Percentiles rank a stretch among this genome's conserved stretches.
Evolutionary conservation across 2,797 vertebrate genomes (phyloP).

Genomic region (Zenarchopterus dispar): DNA sequence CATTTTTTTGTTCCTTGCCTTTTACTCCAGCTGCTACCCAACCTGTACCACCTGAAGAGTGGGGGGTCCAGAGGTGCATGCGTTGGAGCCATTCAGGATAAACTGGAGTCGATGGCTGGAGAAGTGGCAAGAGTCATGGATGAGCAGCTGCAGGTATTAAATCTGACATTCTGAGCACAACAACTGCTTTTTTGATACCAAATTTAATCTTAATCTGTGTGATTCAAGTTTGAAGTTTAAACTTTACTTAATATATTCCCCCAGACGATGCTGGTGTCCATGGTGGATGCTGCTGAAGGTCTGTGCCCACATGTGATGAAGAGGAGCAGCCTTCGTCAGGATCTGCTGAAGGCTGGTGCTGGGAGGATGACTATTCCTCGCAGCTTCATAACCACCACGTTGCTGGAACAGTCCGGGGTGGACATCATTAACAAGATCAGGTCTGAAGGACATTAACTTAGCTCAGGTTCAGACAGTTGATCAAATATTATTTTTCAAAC

Average conservation of each 20-base stretch:
- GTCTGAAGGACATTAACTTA: slow-evolving; percentile 46
- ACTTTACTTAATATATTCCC: accelerated
- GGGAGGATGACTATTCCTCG: slow-evolving; percentile 89
- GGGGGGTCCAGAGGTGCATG: slow-evolving; percentile 69
- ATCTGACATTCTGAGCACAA: too few relatives aligned
- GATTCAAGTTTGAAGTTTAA: not conserved
- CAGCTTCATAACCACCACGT: slow-evolving; percentile 89
- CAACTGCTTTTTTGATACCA: not conserved
- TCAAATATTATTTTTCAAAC: too few relatives aligned
- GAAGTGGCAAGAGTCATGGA: slow-evolving; percentile 92
- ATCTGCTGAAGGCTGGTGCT: slow-evolving; percentile 85
- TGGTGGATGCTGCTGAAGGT: slow-evolving; percentile 91
- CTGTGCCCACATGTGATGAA: slow-evolving; percentile 94
- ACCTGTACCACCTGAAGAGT: slow-evolving; percentile 89
- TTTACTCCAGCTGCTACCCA: slow-evolving; percentile 86
- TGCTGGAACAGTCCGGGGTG: slow-evolving; percentile 93
- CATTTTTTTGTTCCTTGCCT: not conserved
- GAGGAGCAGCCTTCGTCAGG: slow-evolving; percentile 85
- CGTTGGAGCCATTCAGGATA: slow-evolving; percentile 90
- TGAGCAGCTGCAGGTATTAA: slow-evolving; percentile 91
- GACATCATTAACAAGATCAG: slow-evolving; percentile 99
- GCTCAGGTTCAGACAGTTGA: too few relatives aligned
- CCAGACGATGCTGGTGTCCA: slow-evolving; percentile 89
- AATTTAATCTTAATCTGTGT: not conserved
- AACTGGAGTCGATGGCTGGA: slow-evolving; percentile 92